Base-by-base conservation (phyloP, 2,797 vertebrate species). In the Balearica regulorum region DNA sequence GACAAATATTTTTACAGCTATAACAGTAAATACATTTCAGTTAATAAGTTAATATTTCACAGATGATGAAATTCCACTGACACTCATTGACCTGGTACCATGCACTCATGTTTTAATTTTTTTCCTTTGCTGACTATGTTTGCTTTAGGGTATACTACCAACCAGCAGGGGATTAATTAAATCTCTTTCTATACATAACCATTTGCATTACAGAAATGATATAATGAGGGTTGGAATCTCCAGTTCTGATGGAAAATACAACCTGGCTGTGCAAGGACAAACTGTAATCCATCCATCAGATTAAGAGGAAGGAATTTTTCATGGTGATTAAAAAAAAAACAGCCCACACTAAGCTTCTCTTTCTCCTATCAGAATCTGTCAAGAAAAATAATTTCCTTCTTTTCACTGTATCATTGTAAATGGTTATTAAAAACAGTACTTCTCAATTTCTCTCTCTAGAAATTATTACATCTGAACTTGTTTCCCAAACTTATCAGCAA, bases 121-220 rank as follows among this genome's bases (percentile, higher is more conserved):
- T 94, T 89, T 64, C 83, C 68, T 93, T 87, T 83, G 61, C 92
- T 93, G 92, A 65, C 76, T 91, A 15, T 71, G 41, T 96, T 97
- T 97, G 94, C 94, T 96, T 96, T 91, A 95, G 95, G 95, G 94
- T 93, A 92, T 76, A 72, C 86, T 75, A 93, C 68, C 69, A 96
- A 87, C 71, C 97, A 97, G 97, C 96, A 94, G 95, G 96, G 91
- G 97, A 97, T 97, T 97, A 96, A 97, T 97, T 97, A 97, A 88
- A 95, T 93, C 82, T 96, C 87, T 79, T 73, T 84, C 92, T 88
- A 94, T 86, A 96, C 68, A 85, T 94, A 97, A 93, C 73, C 93
- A 97, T 94, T 96, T 97, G 94, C 94, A 96, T 95, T 96, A 92
- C 83, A 94, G 91, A 96, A 94, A 96, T 94, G 57, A 85, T 96